Evolutionary conservation across 2,113 vertebrate species (phyloP), one percentile per base, ranked within the genome.

Genomic region (Patagioenas fasciata): DNA sequence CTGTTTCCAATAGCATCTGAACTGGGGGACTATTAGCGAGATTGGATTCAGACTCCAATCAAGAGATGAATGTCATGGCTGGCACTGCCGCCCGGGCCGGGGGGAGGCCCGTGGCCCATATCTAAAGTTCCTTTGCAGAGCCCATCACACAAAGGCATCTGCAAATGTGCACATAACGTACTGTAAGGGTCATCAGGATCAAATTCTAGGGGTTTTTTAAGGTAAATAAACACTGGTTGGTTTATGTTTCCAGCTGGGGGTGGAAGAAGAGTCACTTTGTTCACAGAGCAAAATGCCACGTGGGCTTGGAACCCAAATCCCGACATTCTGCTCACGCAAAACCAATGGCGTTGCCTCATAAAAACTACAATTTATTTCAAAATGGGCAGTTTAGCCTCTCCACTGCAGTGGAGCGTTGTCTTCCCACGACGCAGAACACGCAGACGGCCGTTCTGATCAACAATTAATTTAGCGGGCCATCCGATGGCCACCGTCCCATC

Each of bases 31-130:
- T 91, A 97, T 69, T 92, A 96, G 92, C 94, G 77, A 97, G 97
- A 97, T 95, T 95, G 93, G 89, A 97, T 97, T 97, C 97, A 98
- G 97, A 86, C 91, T 91, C 94, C 95, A 97, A 97, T 97, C 97
- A 98, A 96, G 94, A 98, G 97, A 98, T 96, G 93, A 94, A 95
- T 93, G 97, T 92, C 96, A 95, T 51, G 88, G 36, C 54, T 82
- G 95, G 97, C 91, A 95, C 91, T 91, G 44, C 80, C 75, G 23
- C 83, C 91, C 85, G 44, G 44, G 44, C 44, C 18, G 44, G 40
- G 71, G 74, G 62, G 75, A 73, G 85, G 77, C 79, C 61, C n/a
- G 80, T 80, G 94, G 85, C 84, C 94, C 91, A 85, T 54, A 62
- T 10, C 44, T 47, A 66, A 82, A 81, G 48, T 89, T 94, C 85